phyloP scores from a whole-genome alignment of 2,797 vertebrate species.

The Threskiornis aethiopicus region DNA sequence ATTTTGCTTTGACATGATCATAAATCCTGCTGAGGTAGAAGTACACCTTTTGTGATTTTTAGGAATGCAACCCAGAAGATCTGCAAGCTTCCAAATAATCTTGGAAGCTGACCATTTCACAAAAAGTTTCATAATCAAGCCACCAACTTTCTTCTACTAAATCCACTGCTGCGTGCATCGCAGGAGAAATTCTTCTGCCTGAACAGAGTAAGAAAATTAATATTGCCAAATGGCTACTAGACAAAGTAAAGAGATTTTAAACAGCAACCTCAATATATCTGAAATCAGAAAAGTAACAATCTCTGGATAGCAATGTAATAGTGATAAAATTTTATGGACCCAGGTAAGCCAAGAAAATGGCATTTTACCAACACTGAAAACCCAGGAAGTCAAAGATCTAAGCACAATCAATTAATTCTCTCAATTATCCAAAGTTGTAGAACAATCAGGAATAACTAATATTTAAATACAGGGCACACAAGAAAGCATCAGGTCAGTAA shows the following conservation, averaged over 20 bases:
- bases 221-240: background rate
- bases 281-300: background rate
- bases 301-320: background rate
- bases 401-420: background rate
- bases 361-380: background rate
- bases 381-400: background rate
- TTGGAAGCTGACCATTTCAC: background rate
- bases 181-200: background rate
- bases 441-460: background rate
- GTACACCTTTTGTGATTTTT: background rate
- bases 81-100: background rate
- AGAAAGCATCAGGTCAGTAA: background rate
- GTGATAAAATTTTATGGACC: background rate
- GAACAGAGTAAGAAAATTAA: background rate
- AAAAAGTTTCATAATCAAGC: background rate
- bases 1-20: background rate
- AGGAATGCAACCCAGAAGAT: background rate
- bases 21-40: background rate
- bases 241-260: background rate
- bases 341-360: background rate
- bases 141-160: background rate
- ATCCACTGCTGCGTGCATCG: background rate
- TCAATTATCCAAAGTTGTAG: background rate
- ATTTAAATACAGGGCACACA: background rate
- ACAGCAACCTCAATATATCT: background rate